Percentiles rank a stretch among this genome's conserved stretches.
Evolutionary conservation across 2,797 vertebrate species (phyloP).

Genomic region (Microhierax caerulescens): DNA sequence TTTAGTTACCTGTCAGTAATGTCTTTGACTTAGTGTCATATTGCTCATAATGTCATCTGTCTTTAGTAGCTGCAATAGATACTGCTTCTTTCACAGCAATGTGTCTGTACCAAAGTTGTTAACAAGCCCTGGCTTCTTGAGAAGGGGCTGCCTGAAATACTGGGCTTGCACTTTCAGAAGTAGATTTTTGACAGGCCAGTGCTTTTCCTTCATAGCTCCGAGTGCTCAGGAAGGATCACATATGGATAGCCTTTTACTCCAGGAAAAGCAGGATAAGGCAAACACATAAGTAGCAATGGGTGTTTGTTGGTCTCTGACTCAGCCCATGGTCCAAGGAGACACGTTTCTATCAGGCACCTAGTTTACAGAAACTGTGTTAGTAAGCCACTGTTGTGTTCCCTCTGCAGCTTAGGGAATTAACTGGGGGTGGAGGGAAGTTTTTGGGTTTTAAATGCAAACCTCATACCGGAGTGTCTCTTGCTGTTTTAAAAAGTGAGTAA

Average conservation of each 20-base stretch:
- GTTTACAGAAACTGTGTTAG: background rate
- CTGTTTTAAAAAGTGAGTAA: background rate
- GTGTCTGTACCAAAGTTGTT: background rate
- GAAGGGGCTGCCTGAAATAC: background rate
- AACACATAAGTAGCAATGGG: accelerated
- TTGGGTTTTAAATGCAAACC: background rate
- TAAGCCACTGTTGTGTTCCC: background rate
- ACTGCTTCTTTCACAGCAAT: background rate
- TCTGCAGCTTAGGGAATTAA: background rate
- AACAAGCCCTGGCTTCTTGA: background rate
- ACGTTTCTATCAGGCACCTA: background rate
- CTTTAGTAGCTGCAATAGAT: background rate
- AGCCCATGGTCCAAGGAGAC: background rate
- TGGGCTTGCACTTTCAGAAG: background rate
- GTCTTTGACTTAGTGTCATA: background rate
- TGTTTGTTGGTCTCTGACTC: background rate
- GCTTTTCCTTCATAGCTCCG: background rate
- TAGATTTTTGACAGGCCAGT: background rate
- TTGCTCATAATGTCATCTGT: background rate
- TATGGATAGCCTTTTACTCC: background rate
- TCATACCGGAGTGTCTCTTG: background rate
- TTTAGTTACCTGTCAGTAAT: background rate
- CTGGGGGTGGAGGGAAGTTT: accelerated
- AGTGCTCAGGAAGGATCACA: background rate
- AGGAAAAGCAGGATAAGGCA: background rate